Conservation (phyloP, 2,888 invertebrate species). For the Acanthosepion esculentum region DNA sequence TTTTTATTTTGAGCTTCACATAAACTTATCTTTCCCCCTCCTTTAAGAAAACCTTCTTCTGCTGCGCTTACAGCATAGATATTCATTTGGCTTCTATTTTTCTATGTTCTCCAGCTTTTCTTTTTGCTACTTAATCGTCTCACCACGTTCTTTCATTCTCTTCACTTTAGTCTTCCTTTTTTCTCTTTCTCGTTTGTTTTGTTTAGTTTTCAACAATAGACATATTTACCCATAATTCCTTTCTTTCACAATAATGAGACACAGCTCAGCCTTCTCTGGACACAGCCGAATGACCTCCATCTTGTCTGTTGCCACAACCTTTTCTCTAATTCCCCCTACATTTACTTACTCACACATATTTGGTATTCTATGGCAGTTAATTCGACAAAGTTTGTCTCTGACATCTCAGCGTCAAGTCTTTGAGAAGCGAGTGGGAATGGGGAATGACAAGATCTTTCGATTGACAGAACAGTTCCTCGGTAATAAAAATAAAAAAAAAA, state of each 20-base stretch:
- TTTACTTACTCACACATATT: background rate
- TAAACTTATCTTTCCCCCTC: no score
- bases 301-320: background rate
- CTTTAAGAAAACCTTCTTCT: background rate
- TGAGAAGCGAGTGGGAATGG: background rate
- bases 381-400: constrained; percentile 23
- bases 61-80: background rate
- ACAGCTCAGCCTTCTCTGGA: background rate
- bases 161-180: background rate
- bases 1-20: no score
- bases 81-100: background rate
- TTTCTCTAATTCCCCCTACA: background rate
- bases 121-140: background rate
- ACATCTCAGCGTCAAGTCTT: constrained; percentile 13
- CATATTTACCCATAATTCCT: background rate
- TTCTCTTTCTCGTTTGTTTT: background rate
- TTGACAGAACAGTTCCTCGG: background rate
- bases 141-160: background rate
- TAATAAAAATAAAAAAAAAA: no score
- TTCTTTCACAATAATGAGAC: background rate
- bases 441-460: background rate
- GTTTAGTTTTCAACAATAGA: background rate
- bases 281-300: background rate
- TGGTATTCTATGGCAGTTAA: constrained; percentile 33
- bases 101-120: background rate